phyloP scores from a whole-genome alignment of 2,888 invertebrate genomes.

The Leptopilina drosophilae region DNA sequence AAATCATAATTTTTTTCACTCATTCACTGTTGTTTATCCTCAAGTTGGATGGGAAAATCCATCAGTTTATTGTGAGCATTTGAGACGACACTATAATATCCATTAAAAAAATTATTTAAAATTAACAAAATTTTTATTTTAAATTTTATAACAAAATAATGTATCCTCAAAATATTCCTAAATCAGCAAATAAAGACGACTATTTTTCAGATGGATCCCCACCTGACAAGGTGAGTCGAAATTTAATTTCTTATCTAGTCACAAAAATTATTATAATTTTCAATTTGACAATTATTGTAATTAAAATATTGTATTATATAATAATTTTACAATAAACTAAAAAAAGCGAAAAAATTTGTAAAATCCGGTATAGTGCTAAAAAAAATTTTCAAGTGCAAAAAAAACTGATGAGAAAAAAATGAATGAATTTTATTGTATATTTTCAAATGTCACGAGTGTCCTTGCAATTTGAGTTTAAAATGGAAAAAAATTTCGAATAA shows the following conservation, averaged over 20 bases:
- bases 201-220: constrained; percentile 50
- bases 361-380: not conserved
- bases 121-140: no score
- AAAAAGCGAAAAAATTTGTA: not conserved
- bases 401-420: not conserved
- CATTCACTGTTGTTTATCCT: constrained; percentile 1
- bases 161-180: constrained; percentile 52
- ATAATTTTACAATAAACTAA: no score
- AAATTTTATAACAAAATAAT: constrained; percentile 34
- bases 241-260: not conserved
- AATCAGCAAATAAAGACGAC: not conserved
- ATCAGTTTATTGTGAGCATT: not conserved
- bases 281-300: no score
- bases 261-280: no score
- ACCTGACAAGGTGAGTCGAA: constrained; percentile 54
- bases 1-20: not conserved
- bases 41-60: not conserved
- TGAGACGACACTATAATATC: not conserved
- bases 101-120: not conserved
- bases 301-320: no score
- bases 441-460: not conserved
- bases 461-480: not conserved
- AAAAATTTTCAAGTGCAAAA: not conserved
- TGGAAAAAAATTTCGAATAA: no score
- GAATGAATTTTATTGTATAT: not conserved